These are phyloP conservation scores for Tipula confusa DNA, from an alignment of 2,888 invertebrate species.

Conservation along the genomic window DNA sequence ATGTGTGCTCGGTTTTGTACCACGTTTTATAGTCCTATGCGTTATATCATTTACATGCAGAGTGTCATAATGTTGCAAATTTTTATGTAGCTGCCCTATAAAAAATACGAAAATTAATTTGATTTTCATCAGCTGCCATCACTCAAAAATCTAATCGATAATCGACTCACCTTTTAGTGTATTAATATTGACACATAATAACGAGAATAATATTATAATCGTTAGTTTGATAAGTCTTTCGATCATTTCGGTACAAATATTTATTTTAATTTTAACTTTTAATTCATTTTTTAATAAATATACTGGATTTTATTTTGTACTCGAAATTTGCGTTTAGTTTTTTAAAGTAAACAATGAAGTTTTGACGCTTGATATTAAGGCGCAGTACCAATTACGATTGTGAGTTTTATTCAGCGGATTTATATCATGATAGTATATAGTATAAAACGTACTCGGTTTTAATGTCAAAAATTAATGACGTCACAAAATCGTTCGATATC, in stretches of 20 bases:
- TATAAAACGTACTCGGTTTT: not conserved
- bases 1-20: slow-evolving; percentile 71
- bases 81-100: slow-evolving; percentile 66
- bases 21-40: slow-evolving; percentile 79
- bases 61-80: slow-evolving; percentile 77
- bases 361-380: not conserved
- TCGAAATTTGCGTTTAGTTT: not conserved
- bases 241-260: not conserved
- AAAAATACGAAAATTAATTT: not conserved
- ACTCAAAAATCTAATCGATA: not conserved
- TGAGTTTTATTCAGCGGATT: not conserved
- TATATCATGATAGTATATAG: not conserved
- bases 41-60: slow-evolving; percentile 67
- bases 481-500: not conserved
- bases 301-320: not conserved
- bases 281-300: not conserved
- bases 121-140: not conserved
- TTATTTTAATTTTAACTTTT: not conserved
- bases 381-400: not conserved
- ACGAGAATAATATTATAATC: not conserved
- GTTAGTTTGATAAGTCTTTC: not conserved
- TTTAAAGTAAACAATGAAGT: not conserved
- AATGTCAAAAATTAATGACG: not conserved
- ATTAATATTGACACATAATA: not conserved
- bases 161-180: not conserved